Base-by-base conservation (phyloP, 2,888 invertebrate genomes). In the Drosophila cracens region DNA sequence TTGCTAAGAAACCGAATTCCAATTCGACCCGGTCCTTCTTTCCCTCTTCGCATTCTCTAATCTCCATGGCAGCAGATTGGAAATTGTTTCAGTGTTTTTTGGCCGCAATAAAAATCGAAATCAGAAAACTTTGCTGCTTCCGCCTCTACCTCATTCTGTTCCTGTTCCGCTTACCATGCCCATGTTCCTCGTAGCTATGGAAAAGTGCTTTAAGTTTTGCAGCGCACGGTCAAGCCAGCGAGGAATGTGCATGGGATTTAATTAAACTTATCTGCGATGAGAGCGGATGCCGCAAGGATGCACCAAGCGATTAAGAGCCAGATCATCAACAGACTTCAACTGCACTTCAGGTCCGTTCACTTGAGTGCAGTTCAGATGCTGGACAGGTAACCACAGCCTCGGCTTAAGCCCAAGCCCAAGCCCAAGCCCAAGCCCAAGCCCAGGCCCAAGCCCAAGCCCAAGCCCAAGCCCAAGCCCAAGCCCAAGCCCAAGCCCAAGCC, bases 51-150 rank as follows among this genome's bases (percentile, higher is more conserved):
- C 56, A 18, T 36, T 10, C 54, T 69, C 48, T 60, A 65, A 77
- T 87, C 71, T 67, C 73, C 75, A 73, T 70, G 68, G 73, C 68
- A 63, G 51, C 49, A 64, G 59, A 70, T 79, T 78, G 76, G 62
- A 59, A 74, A 70, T 53, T 63, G 70, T 71, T 76, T 25, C 52
- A 18, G 34, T 29, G 18, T 62, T 80, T 71, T 80, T 76, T 71
- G 53, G 79, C 60, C 70, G 66, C 84, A 89, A 89, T 87, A 89
- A 87, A 81, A 86, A 86, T 89, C 76, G 74, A 89, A 78, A 85
- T 83, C 83, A 67, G 69, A 61, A 78, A 85, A 83, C 61, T 83
- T 83, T 78, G 72, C 74, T 76, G 67, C 71, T 64, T 72, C 29
- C 49, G 51, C 25, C 2, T 31, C 53, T 57, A 34, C 46, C 27